Percentiles rank a stretch among this genome's conserved stretches.
These are phyloP conservation scores for Aptenodytes forsteri DNA, from an alignment of 2,113 vertebrate species.

Conservation along the genomic window DNA sequence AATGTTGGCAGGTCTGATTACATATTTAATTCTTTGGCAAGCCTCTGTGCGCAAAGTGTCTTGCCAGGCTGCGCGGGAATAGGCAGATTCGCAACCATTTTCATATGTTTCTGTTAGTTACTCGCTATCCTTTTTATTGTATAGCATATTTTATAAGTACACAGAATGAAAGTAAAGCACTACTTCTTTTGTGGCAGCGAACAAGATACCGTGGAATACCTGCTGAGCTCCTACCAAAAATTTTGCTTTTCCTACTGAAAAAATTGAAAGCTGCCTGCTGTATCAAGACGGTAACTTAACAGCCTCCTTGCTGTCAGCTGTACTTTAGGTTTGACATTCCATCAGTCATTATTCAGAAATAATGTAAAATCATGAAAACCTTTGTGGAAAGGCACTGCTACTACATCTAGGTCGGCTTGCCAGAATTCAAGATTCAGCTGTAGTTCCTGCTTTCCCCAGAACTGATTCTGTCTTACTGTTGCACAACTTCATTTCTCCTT, in stretches of 20 bases:
- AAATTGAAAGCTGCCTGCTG: not conserved
- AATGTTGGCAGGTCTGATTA: slow-evolving; percentile 12
- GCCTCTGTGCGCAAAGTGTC: not conserved
- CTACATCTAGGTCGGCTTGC: not conserved
- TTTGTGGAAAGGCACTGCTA: not conserved
- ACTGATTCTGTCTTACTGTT: not conserved
- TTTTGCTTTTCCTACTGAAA: not conserved
- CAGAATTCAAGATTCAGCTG: not conserved
- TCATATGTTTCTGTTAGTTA: not conserved
- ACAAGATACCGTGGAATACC: not conserved
- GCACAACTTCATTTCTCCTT: not conserved
- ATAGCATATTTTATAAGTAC: not conserved
- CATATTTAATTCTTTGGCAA: slow-evolving; percentile 31
- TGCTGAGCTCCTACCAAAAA: not conserved
- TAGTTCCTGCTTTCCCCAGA: not conserved
- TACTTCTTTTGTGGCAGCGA: not conserved
- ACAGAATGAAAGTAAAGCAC: not conserved
- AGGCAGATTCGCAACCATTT: not conserved
- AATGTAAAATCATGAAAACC: not conserved
- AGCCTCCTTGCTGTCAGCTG: not conserved
- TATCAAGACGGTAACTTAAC: not conserved
- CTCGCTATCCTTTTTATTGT: not conserved
- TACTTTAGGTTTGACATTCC: not conserved
- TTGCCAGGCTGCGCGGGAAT: not conserved
- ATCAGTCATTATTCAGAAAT: not conserved